A percentile compares a stretch with the other conserved stretches of the same genome.
These are phyloP conservation scores for Himalopsyche phryganea DNA, from an alignment of 1,140 invertebrate species.

Conservation along the genomic window DNA sequence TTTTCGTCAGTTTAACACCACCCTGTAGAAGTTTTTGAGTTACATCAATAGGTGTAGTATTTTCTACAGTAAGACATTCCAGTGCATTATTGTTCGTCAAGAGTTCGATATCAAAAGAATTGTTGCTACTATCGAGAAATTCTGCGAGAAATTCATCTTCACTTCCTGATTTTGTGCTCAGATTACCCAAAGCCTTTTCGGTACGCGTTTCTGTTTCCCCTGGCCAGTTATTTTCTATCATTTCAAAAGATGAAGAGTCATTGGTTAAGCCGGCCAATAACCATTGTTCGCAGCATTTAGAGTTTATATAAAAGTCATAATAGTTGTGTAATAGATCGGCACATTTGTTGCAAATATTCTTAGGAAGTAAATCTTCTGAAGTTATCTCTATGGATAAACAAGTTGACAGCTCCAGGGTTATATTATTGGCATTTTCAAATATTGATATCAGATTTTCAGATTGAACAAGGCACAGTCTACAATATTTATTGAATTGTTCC, in stretches of 20 bases:
- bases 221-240: neutral
- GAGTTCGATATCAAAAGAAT: conserved; percentile 23
- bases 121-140: conserved; percentile 15
- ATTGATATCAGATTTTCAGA: conserved; percentile 14
- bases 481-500: conserved; percentile 18
- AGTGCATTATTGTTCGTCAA: conserved; percentile 9
- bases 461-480: conserved; percentile 18
- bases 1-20: conserved; percentile 26
- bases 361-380: conserved; percentile 26
- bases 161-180: conserved; percentile 10
- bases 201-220: neutral
- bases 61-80: conserved; percentile 15
- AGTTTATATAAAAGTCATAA: conserved; percentile 22
- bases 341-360: conserved; percentile 24
- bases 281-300: conserved; percentile 21
- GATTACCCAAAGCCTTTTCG: neutral
- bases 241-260: neutral
- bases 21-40: conserved; percentile 18
- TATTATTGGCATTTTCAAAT: conserved; percentile 23
- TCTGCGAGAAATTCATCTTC: conserved; percentile 19
- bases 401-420: conserved; percentile 12
- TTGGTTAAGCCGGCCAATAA: conserved; percentile 8
- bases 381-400: conserved; percentile 26
- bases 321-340: conserved; percentile 10
- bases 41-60: conserved; percentile 4